Evolutionary conservation across 2,797 vertebrate species (phyloP).

Genomic region (Clangula hyemalis): DNA sequence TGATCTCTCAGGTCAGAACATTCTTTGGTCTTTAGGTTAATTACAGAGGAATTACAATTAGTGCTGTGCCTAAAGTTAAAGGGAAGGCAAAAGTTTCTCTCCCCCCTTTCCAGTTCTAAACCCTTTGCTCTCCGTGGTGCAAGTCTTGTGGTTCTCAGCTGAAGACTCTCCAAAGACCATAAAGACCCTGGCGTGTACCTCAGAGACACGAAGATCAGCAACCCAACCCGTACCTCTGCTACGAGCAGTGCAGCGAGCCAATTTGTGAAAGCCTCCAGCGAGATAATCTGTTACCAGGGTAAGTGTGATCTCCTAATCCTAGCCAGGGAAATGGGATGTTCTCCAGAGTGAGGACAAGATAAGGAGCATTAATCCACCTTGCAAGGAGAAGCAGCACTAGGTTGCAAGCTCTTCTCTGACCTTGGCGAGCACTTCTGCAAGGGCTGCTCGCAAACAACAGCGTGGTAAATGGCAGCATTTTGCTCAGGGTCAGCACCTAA

Average conservation of each 20-base stretch:
- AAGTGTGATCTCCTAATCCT: not conserved
- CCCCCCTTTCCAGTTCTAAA: not conserved
- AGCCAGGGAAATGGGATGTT: not conserved
- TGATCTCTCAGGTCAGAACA: not conserved
- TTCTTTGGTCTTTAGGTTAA: not conserved
- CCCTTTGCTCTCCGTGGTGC: not conserved
- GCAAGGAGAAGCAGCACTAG: not conserved
- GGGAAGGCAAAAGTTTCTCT: not conserved
- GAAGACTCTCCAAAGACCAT: not conserved
- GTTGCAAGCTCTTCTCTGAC: not conserved
- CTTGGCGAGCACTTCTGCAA: not conserved
- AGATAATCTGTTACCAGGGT: not conserved
- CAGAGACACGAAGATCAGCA: not conserved
- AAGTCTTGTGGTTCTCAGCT: not conserved
- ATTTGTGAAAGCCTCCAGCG: not conserved
- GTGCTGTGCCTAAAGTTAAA: not conserved
- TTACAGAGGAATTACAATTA: not conserved
- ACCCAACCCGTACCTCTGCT: not conserved
- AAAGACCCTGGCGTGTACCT: not conserved
- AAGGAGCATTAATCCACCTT: conserved; percentile 9
- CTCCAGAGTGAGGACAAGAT: not conserved
- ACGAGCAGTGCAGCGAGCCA: not conserved
- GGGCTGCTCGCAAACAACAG: not conserved
- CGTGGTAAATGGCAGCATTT: not conserved
- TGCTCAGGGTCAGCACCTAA: not conserved